phyloP scores from a whole-genome alignment of 2,113 vertebrate genomes.

The Zingel zingel region DNA sequence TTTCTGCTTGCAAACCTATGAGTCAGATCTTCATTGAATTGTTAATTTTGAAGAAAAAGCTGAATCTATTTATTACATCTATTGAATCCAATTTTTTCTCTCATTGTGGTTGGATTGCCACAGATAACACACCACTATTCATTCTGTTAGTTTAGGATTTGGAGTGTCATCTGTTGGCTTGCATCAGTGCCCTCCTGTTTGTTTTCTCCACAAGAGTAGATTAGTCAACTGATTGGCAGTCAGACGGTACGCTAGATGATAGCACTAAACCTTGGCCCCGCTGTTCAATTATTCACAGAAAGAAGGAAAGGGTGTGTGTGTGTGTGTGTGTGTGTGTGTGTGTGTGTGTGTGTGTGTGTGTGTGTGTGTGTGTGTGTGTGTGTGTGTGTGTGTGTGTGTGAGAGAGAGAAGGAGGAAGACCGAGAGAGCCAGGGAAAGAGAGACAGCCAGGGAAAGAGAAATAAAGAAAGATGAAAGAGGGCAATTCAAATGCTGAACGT shows the following conservation, averaged over 20 bases:
- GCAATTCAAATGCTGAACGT: constrained; percentile 32
- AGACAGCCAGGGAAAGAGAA: background rate
- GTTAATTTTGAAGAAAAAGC: constrained; percentile 37
- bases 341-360: background rate
- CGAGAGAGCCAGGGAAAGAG: background rate
- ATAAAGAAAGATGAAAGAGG: constrained; percentile 18
- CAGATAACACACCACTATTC: constrained; percentile 57
- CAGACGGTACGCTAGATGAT: constrained; percentile 52
- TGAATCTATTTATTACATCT: constrained; percentile 42
- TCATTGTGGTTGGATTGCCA: constrained; percentile 41
- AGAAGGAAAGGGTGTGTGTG: background rate
- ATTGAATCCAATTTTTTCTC: constrained; percentile 37
- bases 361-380: background rate
- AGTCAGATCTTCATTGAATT: constrained; percentile 19
- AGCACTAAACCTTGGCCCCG: constrained; percentile 61
- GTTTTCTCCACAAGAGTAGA: constrained; percentile 68
- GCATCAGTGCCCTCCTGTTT: constrained; percentile 62
- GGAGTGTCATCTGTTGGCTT: constrained; percentile 60
- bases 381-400: background rate
- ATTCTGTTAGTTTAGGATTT: constrained; percentile 50
- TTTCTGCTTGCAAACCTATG: background rate
- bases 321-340: background rate
- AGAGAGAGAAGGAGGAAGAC: background rate
- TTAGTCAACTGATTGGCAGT: constrained; percentile 74
- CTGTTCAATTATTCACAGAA: constrained; percentile 72